phyloP scores from a whole-genome alignment of 2,113 vertebrate genomes.

The Salminus brasiliensis region DNA sequence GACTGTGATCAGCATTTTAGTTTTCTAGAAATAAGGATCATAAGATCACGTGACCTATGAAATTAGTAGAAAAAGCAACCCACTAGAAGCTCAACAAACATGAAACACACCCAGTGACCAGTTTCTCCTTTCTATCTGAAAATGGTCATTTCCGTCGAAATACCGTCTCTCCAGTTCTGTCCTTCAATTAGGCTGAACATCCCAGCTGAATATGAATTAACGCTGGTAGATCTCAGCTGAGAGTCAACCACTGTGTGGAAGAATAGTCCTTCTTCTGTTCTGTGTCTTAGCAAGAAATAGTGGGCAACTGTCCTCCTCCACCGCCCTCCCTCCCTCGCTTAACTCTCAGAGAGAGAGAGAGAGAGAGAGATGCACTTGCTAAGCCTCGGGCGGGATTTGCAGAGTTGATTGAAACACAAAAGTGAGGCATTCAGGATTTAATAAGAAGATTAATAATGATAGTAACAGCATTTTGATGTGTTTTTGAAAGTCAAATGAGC shows the following conservation, averaged over 20 bases:
- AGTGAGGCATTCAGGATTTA: constrained; percentile 73
- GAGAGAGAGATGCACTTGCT: constrained; percentile 50
- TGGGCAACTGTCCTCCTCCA: constrained; percentile 12
- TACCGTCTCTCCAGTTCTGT: background rate
- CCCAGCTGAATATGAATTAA: constrained; percentile 2
- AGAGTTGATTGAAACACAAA: constrained; percentile 76
- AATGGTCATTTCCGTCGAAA: background rate
- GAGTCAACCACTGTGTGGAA: constrained; percentile 14
- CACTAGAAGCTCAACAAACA: too few species aligned
- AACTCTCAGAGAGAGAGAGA: constrained; percentile 24
- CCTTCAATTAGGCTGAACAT: background rate
- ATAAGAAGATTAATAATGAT: constrained; percentile 74
- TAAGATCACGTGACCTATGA: too few species aligned
- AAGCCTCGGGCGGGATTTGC: constrained; percentile 65
- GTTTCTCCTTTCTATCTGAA: background rate
- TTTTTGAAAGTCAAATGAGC: constrained; percentile 66
- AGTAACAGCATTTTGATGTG: constrained; percentile 67
- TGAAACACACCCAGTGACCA: background rate
- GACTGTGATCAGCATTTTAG: too few species aligned
- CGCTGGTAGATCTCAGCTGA: background rate
- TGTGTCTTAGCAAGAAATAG: background rate
- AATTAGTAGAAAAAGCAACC: too few species aligned
- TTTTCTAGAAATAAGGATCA: too few species aligned
- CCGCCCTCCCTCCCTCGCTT: background rate
- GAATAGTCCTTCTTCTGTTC: constrained; percentile 16